A percentile compares a stretch with the other conserved stretches of the same genome.
phyloP scores from a whole-genome alignment of 1,140 invertebrate species.

The Proctacanthus coquilletti region DNA sequence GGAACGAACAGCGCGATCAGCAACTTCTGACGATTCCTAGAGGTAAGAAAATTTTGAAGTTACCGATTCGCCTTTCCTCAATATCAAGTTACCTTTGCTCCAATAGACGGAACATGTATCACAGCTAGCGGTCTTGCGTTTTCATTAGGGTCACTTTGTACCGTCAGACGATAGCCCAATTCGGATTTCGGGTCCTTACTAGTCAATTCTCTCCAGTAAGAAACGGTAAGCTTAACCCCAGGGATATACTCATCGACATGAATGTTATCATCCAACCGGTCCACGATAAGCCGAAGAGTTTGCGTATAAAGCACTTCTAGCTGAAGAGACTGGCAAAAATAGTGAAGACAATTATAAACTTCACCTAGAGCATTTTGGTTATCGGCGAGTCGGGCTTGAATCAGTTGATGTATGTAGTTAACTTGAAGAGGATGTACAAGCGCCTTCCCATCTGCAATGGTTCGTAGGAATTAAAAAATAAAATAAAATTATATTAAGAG shows the following conservation, averaged over 20 bases:
- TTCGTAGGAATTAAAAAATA: slow-evolving; percentile 1
- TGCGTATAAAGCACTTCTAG: slow-evolving; percentile 92
- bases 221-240: slow-evolving; percentile 74
- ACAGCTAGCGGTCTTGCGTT: slow-evolving; percentile 68
- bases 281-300: slow-evolving; percentile 70
- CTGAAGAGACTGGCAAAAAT: slow-evolving; percentile 90
- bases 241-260: slow-evolving; percentile 85
- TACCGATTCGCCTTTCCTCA: slow-evolving; percentile 2
- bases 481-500: neutral
- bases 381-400: slow-evolving; percentile 78
- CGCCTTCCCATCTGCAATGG: slow-evolving; percentile 77
- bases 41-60: neutral
- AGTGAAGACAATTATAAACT: slow-evolving; percentile 76
- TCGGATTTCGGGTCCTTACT: slow-evolving; percentile 64
- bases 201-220: slow-evolving; percentile 66
- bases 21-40: slow-evolving; percentile 42
- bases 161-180: slow-evolving; percentile 69
- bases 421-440: slow-evolving; percentile 87
- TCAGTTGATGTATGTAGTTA: slow-evolving; percentile 77
- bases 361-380: slow-evolving; percentile 66
- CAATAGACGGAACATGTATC: slow-evolving; percentile 72
- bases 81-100: slow-evolving; percentile 38
- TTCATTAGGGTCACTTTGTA: slow-evolving; percentile 76
- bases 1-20: slow-evolving; percentile 63
- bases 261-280: slow-evolving; percentile 78